phyloP scores from a whole-genome alignment of 1,140 invertebrate species.

The Drosophila bocqueti region DNA sequence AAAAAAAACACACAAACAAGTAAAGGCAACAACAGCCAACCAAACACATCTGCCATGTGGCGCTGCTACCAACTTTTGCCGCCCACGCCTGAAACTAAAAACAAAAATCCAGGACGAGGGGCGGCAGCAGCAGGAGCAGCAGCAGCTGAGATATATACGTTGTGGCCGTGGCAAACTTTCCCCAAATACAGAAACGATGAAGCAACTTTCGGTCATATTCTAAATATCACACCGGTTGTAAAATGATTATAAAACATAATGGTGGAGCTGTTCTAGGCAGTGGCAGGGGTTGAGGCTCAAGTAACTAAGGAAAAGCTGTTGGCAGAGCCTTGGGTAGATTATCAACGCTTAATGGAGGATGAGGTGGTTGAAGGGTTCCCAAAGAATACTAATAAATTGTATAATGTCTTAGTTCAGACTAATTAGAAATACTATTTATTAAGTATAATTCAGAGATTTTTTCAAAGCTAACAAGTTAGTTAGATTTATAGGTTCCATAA shows the following conservation, averaged over 20 bases:
- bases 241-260: conserved; percentile 83
- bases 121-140: conserved; percentile 6
- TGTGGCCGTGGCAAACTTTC: conserved; percentile 58
- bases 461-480: not conserved
- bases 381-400: not conserved
- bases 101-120: conserved; percentile 18
- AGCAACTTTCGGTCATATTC: conserved; percentile 70
- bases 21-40: conserved; percentile 36
- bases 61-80: conserved; percentile 57
- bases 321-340: not conserved
- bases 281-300: not conserved
- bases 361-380: not conserved
- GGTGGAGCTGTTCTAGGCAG: conserved; percentile 14
- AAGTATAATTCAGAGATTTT: fast-evolving
- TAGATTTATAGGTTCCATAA: not conserved
- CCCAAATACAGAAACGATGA: conserved; percentile 46
- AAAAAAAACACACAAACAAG: conserved; percentile 31
- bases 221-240: conserved; percentile 77
- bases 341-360: not conserved
- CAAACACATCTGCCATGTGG: conserved; percentile 78
- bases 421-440: too few relatives aligned
- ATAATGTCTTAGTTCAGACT: too few relatives aligned
- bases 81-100: conserved; percentile 59
- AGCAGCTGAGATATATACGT: conserved; percentile 49
- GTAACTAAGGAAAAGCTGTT: conserved; percentile 2